Evolutionary conservation across 2,888 invertebrate genomes (phyloP), one percentile per base, ranked within the genome.

Genomic region (Cephus runcator): DNA sequence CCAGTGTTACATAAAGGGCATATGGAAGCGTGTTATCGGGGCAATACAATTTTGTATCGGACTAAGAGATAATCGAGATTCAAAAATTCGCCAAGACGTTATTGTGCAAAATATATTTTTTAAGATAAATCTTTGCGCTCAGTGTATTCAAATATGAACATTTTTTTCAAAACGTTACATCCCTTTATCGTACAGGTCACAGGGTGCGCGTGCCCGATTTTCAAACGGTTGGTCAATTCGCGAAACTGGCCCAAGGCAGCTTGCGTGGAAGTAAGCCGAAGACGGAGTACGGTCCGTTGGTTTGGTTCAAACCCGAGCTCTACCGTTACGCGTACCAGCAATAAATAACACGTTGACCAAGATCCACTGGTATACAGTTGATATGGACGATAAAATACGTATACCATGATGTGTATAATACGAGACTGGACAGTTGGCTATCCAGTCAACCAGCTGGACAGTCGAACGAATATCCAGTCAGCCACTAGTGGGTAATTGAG

Each of bases 261-360:
- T 31, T 69, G 75, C 56, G 56, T 15, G 80, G 79, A 83, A 82
- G 83, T 84, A 85, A 83, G 81, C 80, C 80, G 79, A 83, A 81
- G 83, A 85, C 84, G 80, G 79, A 83, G 84, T 82, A 83, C 82
- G 80, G 80, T 76, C 76, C 76, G 83, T 77, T 73, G 82, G 80
- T 81, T 83, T 76, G 81, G 83, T 81, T 81, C 84, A 76, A 85
- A 79, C 75, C 78, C 40, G 34, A 77, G 56, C 56, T 56, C 56
- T 56, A 56, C 56, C 6, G 23, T 56, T 15, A 4, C 84, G 85
- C 88, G 86, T 86, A 86, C 86, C 84, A 79, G 83, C 88, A 82
- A 88, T 89, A 89, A 89, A 89, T 89, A 89, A 88, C 85, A 79
- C 79, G 79, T 79, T 82, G 83, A 79, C 83, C 80, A 81, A 87